phyloP scores from a whole-genome alignment of 2,113 vertebrate species.

The Elephantulus edwardii region DNA sequence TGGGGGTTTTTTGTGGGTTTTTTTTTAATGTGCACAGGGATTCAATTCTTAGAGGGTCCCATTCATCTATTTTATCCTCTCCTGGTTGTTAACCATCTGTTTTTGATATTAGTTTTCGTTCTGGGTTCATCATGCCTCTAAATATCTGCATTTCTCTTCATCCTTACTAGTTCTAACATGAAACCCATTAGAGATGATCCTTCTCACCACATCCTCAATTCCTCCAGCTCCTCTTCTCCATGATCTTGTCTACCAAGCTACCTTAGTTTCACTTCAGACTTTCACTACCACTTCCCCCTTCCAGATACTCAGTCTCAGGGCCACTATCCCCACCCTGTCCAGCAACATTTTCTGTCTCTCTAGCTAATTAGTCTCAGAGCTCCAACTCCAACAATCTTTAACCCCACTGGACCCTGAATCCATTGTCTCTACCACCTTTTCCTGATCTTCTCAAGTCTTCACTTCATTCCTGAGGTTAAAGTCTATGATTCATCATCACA shows the following conservation, averaged over 20 bases:
- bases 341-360: neutral
- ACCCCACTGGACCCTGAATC: neutral
- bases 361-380: neutral
- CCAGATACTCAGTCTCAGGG: neutral
- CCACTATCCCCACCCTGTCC: neutral
- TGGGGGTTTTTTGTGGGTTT: too few relatives aligned
- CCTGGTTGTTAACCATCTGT: neutral
- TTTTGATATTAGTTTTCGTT: neutral
- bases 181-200: neutral
- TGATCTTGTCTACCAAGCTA: neutral
- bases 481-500: neutral
- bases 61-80: neutral
- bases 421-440: neutral
- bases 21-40: too few relatives aligned
- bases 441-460: neutral
- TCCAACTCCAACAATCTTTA: neutral
- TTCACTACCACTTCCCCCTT: neutral
- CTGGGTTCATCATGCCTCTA: neutral
- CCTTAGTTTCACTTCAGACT: neutral
- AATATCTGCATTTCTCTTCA: neutral
- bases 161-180: slow-evolving; percentile 3
- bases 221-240: neutral
- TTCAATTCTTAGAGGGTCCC: slow-evolving; percentile 7
- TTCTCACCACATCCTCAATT: neutral
- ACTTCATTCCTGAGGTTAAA: neutral